Evolutionary conservation across 2,797 vertebrate species (phyloP).

Genomic region (Diplodus sargus): DNA sequence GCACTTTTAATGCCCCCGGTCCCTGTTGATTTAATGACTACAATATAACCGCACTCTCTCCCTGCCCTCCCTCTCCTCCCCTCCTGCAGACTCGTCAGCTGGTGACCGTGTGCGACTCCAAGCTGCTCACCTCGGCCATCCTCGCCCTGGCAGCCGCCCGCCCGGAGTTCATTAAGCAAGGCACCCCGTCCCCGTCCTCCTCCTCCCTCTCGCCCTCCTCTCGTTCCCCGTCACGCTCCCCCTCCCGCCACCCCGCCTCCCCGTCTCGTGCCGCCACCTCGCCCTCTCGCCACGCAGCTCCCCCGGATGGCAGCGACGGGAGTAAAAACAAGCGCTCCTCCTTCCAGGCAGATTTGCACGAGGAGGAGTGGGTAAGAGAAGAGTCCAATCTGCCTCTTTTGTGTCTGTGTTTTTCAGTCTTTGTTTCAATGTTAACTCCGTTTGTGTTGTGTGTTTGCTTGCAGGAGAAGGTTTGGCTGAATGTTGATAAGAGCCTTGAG

Average conservation of each 20-base stretch:
- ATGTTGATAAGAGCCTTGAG: conserved; percentile 98
- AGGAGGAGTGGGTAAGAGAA: conserved; percentile 94
- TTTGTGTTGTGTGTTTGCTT: conserved; percentile 22
- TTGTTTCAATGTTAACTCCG: background rate
- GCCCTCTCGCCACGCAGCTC: conserved; percentile 63
- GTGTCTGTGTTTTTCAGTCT: too few relatives aligned
- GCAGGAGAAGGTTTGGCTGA: conserved; percentile 97
- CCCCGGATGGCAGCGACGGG: conserved; percentile 61
- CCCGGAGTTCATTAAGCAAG: conserved; percentile 91
- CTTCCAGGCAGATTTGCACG: conserved; percentile 90
- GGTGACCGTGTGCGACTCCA: conserved; percentile 96
- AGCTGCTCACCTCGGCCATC: conserved; percentile 94
- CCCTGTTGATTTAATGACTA: background rate
- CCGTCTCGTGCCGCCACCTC: conserved; percentile 74
- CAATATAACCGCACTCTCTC: background rate
- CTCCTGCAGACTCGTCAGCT: conserved; percentile 91
- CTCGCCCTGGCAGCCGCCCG: conserved; percentile 92
- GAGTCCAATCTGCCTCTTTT: background rate
- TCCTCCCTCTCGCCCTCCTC: conserved; percentile 81
- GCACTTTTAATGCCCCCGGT: background rate
- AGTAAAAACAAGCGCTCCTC: conserved; percentile 91
- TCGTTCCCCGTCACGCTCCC: conserved; percentile 77
- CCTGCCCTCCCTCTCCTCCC: background rate
- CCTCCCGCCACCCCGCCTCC: conserved; percentile 71
- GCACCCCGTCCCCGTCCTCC: conserved; percentile 88